Evolutionary conservation across 2,797 vertebrate species (phyloP), one percentile per base, ranked within the genome.

Genomic region (Malacoraja senta): DNA sequence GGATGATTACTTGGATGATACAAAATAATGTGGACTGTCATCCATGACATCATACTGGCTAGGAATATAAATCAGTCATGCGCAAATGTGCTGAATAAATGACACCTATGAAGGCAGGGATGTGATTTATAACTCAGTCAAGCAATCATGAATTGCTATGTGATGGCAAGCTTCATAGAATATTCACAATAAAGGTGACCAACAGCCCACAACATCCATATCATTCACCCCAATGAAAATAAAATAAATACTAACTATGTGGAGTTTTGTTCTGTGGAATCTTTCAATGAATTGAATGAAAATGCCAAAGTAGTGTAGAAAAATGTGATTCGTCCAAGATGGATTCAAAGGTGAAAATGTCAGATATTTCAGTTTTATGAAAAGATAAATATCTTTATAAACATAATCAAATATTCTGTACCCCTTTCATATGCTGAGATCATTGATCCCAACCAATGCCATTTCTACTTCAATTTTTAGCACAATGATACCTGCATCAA

Each of bases 21-120:
- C 94, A 96, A 95, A 96, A 93, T 93, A 95, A 95, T 84, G 94
- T 29, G 81, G 95, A 94, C 95, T 96, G 96, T 96, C 94, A 96
- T 94, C 94, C 93, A 94, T 95, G 95, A 95, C 94, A 94, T 94
- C 95, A 94, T 93, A 93, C 93, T 93, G 93, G 93, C 26, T 13
- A 44, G 17, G 68, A 32, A 72, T 10, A 44, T 4, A 74, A 24
- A 92, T 76, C 38, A 58, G 38, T 4, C 10, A 74, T 8, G 8
- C 19, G 32, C 88, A 91, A 91, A 72, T 29, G 26, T 44, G 26
- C 1, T 53, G 24, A 53, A 44, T 29, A 53, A 29, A 74, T 74
- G 29, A 53, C 44, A 53, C 44, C 44, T 13, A 29, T 26, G 53
- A 21, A 24, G 13, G 29, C 12, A 92, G 74, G 44, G 8, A 35